phyloP scores from a whole-genome alignment of 2,113 vertebrate genomes.

The Nanorana parkeri region DNA sequence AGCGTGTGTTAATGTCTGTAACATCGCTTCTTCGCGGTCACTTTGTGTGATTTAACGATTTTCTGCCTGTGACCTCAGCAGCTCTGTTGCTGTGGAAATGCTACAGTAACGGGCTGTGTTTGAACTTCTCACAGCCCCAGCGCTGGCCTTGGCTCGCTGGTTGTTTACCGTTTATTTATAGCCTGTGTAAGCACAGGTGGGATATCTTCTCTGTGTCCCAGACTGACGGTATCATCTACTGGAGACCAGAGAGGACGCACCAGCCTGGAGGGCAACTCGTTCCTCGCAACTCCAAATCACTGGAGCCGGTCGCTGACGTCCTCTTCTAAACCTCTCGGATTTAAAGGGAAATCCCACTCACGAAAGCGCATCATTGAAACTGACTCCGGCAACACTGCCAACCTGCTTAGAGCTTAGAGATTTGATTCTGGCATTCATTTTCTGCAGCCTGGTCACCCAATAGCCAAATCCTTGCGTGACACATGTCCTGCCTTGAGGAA shows the following conservation, averaged over 20 bases:
- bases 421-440: too few relatives aligned
- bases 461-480: too few relatives aligned
- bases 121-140: slow-evolving; percentile 14
- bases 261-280: background rate
- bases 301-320: background rate
- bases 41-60: slow-evolving; percentile 36
- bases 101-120: background rate
- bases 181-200: slow-evolving; percentile 13
- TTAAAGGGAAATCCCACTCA: background rate
- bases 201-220: background rate
- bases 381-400: too few relatives aligned
- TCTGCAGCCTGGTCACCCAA: too few relatives aligned
- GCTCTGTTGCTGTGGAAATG: slow-evolving; percentile 45
- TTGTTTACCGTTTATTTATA: slow-evolving; percentile 19
- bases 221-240: background rate
- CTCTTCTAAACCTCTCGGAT: background rate
- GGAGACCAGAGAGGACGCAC: too few relatives aligned
- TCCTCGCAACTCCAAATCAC: background rate
- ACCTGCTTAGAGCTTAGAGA: too few relatives aligned
- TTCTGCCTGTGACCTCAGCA: slow-evolving; percentile 43
- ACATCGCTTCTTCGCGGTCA: background rate
- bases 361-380: too few relatives aligned
- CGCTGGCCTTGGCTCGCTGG: slow-evolving; percentile 27
- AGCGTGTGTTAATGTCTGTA: slow-evolving; percentile 1
- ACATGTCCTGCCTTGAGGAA: too few relatives aligned